These are phyloP conservation scores for Diorhabda carinulata DNA, from an alignment of 1,140 invertebrate species.

Conservation along the genomic window DNA sequence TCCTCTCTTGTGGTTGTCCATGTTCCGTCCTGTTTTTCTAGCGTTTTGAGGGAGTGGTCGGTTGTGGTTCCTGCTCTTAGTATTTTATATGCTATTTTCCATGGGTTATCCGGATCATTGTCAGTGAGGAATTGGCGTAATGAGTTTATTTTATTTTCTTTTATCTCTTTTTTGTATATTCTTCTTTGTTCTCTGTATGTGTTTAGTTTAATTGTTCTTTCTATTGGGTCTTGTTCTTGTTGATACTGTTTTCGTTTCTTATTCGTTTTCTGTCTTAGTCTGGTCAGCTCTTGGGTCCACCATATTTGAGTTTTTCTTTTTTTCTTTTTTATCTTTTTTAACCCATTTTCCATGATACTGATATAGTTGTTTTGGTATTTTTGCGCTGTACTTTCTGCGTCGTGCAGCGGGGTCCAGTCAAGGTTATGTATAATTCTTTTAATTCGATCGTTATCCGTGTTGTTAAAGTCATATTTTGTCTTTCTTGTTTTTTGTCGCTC, in stretches of 20 bases:
- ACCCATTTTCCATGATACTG: neutral
- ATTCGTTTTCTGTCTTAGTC: neutral
- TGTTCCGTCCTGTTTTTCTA: neutral
- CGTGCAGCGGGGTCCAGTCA: neutral
- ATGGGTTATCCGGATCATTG: neutral
- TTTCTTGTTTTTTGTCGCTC: neutral
- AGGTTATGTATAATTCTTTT: neutral
- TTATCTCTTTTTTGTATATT: conserved; percentile 2
- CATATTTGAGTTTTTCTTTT: neutral
- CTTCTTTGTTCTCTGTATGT: conserved; percentile 1
- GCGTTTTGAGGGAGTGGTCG: neutral
- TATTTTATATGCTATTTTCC: neutral
- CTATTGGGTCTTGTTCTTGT: neutral
- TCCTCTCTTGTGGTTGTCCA: neutral
- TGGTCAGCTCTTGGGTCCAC: neutral
- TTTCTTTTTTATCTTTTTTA: neutral
- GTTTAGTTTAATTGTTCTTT: neutral
- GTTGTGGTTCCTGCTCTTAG: neutral
- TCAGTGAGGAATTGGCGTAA: too few species aligned
- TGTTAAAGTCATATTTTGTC: neutral
- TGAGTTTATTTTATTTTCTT: neutral
- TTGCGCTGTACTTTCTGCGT: too few species aligned
- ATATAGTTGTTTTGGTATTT: neutral
- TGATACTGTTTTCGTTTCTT: neutral
- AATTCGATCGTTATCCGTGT: neutral